Conservation (phyloP, 2,888 invertebrate genomes). For the Ochropleura leucogaster region DNA sequence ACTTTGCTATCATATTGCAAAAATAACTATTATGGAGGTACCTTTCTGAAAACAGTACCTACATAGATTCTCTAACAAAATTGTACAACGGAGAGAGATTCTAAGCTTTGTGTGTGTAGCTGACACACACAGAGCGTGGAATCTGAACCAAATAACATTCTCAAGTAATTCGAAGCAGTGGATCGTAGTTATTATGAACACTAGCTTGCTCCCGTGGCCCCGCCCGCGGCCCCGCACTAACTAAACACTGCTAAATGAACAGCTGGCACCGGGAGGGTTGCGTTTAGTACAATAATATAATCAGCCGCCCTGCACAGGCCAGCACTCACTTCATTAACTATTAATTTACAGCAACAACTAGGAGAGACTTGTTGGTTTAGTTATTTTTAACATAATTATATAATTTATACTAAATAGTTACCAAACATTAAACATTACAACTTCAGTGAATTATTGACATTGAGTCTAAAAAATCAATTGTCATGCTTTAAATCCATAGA, state of each 20-base stretch:
- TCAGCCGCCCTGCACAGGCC: no score
- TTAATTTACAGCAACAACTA: slow-evolving; percentile 3
- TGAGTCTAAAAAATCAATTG: neutral
- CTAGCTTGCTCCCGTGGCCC: neutral
- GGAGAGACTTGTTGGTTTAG: neutral
- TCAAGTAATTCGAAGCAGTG: slow-evolving; percentile 5
- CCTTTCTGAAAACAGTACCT: neutral
- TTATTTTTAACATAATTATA: neutral
- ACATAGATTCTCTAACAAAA: neutral
- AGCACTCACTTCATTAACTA: neutral
- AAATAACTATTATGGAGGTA: neutral
- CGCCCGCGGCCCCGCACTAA: neutral
- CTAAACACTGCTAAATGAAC: neutral
- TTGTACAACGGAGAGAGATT: neutral
- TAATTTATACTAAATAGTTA: no score
- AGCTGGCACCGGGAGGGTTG: neutral
- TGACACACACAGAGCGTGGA: neutral
- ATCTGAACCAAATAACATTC: neutral
- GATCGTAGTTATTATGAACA: slow-evolving; percentile 6
- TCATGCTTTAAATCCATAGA: no score
- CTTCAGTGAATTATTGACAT: neutral
- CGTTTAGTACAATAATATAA: neutral
- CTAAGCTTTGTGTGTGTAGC: neutral
- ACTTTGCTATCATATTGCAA: no score
- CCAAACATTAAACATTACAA: neutral